A percentile compares a stretch with the other conserved stretches of the same genome.
Evolutionary conservation across 2,797 vertebrate genomes (phyloP).

Genomic region (Pampus argenteus): DNA sequence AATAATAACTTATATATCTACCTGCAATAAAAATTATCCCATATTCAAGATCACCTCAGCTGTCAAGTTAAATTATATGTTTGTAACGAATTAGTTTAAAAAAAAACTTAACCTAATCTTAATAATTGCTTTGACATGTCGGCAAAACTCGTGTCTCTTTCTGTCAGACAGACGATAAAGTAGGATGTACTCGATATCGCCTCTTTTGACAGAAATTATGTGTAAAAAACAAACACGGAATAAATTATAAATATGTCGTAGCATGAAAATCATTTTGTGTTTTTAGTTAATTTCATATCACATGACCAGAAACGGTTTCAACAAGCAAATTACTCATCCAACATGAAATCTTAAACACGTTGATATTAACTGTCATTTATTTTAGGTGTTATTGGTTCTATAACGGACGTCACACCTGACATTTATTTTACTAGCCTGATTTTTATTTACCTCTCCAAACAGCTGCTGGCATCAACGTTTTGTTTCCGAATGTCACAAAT

Average conservation of each 20-base stretch:
- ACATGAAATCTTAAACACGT: slow-evolving; percentile 36
- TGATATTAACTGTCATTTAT: slow-evolving; percentile 39
- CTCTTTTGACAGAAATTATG: slow-evolving; percentile 4
- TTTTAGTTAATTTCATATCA: slow-evolving; percentile 15
- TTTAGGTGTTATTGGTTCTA: slow-evolving; percentile 34
- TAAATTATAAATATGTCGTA: not conserved
- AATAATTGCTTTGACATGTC: too few species aligned
- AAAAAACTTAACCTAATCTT: too few species aligned
- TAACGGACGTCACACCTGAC: slow-evolving; percentile 36
- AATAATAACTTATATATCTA: too few species aligned
- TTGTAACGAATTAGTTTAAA: too few species aligned
- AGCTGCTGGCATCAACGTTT: slow-evolving; percentile 62
- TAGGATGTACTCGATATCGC: not conserved
- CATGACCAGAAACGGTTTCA: slow-evolving; percentile 8
- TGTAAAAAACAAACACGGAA: not conserved
- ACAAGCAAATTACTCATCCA: slow-evolving; percentile 43
- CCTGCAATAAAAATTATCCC: too few species aligned
- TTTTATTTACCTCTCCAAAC: slow-evolving; percentile 51
- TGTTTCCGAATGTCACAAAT: slow-evolving; percentile 48
- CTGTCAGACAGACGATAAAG: slow-evolving; percentile 2
- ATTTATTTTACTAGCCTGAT: slow-evolving; percentile 48
- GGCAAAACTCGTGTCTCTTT: slow-evolving; percentile 10
- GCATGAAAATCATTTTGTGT: slow-evolving; percentile 1
- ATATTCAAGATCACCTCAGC: too few species aligned
- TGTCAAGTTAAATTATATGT: too few species aligned